Evolutionary conservation across 2,888 invertebrate species (phyloP).

Genomic region (Sisyra terminalis): DNA sequence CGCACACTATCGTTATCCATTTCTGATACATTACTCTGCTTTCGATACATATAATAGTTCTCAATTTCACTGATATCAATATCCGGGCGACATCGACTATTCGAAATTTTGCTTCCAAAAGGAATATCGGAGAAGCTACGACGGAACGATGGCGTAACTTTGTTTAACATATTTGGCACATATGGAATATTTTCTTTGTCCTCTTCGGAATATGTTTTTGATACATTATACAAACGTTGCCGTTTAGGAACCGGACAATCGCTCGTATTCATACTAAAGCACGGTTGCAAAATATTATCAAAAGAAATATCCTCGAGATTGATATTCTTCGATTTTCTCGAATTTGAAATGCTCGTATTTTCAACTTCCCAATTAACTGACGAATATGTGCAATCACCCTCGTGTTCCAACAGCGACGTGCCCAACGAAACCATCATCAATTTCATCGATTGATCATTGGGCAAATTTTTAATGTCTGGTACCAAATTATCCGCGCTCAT

Average conservation of each 20-base stretch:
- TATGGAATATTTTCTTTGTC: slow-evolving; percentile 7
- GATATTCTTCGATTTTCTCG: neutral
- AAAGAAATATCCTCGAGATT: neutral
- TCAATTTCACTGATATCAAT: neutral
- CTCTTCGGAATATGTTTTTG: slow-evolving; percentile 1
- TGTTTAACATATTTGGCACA: neutral
- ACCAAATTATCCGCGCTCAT: slow-evolving; percentile 1
- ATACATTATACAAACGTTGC: neutral
- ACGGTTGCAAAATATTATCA: neutral
- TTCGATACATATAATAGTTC: neutral
- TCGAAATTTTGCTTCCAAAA: slow-evolving; percentile 1
- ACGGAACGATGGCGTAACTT: neutral
- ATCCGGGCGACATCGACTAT: neutral
- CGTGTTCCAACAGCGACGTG: neutral
- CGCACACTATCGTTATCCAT: slow-evolving; percentile 5
- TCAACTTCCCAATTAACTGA: slow-evolving; percentile 25
- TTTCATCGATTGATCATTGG: slow-evolving; percentile 2
- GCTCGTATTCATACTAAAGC: neutral
- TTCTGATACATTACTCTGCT: slow-evolving; percentile 2
- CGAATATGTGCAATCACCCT: slow-evolving; percentile 13
- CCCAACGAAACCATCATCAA: slow-evolving; percentile 1
- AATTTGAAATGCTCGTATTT: slow-evolving; percentile 20
- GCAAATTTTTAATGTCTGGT: slow-evolving; percentile 3
- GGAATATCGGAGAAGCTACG: slow-evolving; percentile 5
- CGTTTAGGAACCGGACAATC: neutral